Conservation (phyloP, 2,113 vertebrate genomes). For the Micronycteris hirsuta region DNA sequence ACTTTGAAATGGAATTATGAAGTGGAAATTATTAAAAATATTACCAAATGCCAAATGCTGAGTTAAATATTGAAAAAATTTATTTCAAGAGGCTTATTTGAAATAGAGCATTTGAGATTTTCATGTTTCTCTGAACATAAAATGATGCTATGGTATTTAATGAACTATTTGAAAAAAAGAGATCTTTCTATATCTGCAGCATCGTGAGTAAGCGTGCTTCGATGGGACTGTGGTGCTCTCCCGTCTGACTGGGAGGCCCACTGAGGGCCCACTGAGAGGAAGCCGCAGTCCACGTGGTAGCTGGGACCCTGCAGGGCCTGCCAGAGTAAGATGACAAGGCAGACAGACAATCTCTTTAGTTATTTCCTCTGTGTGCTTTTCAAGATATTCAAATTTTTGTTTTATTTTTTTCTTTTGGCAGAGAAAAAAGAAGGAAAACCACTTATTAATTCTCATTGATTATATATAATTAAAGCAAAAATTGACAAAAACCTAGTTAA, state of each 20-base stretch:
- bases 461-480: neutral
- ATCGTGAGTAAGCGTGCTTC: neutral
- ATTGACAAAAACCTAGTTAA: neutral
- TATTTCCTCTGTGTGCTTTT: neutral
- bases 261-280: conserved; percentile 46
- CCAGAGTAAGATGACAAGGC: conserved; percentile 6
- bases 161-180: conserved; percentile 28
- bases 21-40: conserved; percentile 29
- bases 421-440: neutral
- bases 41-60: conserved; percentile 4
- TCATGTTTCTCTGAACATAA: neutral
- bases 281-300: conserved; percentile 8
- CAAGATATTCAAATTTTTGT: neutral
- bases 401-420: neutral
- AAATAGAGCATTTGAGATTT: conserved; percentile 21
- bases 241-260: conserved; percentile 44
- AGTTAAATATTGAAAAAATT: neutral
- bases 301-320: conserved; percentile 36
- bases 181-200: neutral
- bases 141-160: neutral
- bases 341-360: conserved; percentile 17
- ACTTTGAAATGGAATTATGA: neutral
- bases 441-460: neutral
- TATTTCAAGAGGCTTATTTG: neutral
- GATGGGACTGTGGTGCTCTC: neutral